These are phyloP conservation scores for Actinemys pallida DNA, from an alignment of 2,113 vertebrate species.

Conservation along the genomic window DNA sequence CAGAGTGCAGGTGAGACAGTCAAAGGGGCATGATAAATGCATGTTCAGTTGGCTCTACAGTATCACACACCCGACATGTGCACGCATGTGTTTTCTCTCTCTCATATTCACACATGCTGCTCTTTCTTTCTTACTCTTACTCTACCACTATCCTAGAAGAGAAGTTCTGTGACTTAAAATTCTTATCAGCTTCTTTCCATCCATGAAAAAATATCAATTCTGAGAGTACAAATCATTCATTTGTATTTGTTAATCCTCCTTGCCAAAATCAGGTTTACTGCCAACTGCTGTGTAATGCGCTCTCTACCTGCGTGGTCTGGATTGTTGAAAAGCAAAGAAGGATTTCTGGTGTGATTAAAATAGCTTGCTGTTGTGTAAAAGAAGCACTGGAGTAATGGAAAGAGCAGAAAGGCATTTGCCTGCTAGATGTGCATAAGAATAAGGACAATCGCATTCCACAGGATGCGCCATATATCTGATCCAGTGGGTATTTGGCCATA, in stretches of 20 bases:
- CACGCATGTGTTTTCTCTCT: background rate
- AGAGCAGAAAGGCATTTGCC: background rate
- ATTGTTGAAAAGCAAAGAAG: background rate
- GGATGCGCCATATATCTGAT: background rate
- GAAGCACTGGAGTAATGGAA: background rate
- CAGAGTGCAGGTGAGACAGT: background rate
- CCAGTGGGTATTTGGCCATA: background rate
- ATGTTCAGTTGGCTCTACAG: background rate
- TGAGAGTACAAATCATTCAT: background rate
- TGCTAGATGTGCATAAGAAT: background rate
- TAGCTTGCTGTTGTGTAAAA: background rate
- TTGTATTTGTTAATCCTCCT: constrained; percentile 46
- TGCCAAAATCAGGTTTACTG: constrained; percentile 28
- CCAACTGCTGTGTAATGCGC: background rate
- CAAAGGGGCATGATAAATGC: background rate
- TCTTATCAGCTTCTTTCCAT: constrained; percentile 3
- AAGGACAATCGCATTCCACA: background rate
- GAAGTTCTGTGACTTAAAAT: background rate
- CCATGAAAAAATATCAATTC: constrained; percentile 33
- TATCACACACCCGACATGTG: background rate
- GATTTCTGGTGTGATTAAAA: background rate
- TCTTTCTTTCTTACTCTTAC: background rate
- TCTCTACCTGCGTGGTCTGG: background rate
- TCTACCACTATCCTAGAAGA: background rate
- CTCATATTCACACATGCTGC: rapidly evolving